phyloP scores from a whole-genome alignment of 2,797 vertebrate species.

The Malurus leucopterus region DNA sequence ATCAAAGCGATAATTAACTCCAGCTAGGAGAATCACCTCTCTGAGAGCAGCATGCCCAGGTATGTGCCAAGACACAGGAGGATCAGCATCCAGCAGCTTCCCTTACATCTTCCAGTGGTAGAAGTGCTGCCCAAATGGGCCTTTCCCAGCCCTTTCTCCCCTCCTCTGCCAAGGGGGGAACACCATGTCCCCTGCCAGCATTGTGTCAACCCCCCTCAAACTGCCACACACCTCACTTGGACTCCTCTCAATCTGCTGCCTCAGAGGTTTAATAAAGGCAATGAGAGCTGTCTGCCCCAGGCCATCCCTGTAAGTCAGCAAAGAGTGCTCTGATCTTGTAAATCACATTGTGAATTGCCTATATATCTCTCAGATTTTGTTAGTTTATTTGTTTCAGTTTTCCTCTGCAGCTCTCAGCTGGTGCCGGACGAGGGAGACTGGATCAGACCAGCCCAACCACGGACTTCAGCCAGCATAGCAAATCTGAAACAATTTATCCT shows the following conservation, averaged over 20 bases:
- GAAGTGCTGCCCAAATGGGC: not conserved
- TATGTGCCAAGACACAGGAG: rapidly evolving
- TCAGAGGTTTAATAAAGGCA: conserved; percentile 7
- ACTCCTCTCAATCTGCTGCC: not conserved
- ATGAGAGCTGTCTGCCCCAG: not conserved
- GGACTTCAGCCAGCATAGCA: not conserved
- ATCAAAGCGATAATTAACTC: not conserved
- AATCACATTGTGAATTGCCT: not conserved
- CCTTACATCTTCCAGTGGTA: not conserved
- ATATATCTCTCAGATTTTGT: not conserved
- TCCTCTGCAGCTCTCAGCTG: not conserved
- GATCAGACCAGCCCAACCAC: not conserved
- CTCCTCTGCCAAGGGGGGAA: not conserved
- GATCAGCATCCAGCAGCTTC: not conserved
- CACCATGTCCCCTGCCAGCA: not conserved
- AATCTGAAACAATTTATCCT: not conserved
- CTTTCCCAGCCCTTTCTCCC: not conserved
- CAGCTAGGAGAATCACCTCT: not conserved
- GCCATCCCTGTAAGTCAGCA: not conserved
- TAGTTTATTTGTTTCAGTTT: conserved; percentile 17
- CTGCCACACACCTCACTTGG: not conserved
- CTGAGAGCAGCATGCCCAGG: not conserved
- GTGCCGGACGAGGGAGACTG: rapidly evolving
- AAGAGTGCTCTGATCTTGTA: not conserved
- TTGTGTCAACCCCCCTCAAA: not conserved